Conservation (phyloP, 2,888 invertebrate genomes). For the Anorthoa munda region DNA sequence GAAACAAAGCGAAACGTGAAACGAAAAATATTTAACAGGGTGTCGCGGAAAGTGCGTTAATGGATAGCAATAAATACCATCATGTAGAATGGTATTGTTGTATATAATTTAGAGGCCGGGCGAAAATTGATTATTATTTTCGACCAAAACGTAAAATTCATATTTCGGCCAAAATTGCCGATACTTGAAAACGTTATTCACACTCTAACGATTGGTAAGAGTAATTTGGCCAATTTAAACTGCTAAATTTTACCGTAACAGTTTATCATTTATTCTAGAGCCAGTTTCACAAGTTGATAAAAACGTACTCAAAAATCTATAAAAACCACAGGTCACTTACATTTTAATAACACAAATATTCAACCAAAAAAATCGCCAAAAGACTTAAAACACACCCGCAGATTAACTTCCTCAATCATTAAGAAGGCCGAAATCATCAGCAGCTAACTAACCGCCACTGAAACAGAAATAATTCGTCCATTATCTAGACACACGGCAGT, state of each 20-base stretch:
- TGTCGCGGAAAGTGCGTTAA: background rate
- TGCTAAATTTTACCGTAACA: background rate
- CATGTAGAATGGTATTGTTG: background rate
- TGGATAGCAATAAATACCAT: background rate
- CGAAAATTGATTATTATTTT: background rate
- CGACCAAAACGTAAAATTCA: background rate
- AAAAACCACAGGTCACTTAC: background rate
- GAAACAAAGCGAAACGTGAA: too few species aligned
- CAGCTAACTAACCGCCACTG: background rate
- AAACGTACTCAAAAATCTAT: background rate
- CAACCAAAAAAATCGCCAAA: background rate
- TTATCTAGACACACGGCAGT: background rate
- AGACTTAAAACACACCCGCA: conserved; percentile 1
- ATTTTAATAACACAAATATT: background rate
- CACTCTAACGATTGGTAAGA: background rate
- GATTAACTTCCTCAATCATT: conserved; percentile 25
- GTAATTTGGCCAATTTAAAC: background rate
- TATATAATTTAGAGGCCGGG: background rate
- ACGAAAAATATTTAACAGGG: too few species aligned
- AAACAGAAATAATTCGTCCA: conserved; percentile 16
- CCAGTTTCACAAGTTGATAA: background rate
- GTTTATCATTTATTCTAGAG: background rate
- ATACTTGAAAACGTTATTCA: background rate
- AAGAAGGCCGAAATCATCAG: background rate
- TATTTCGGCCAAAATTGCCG: background rate